phyloP scores from a whole-genome alignment of 2,113 vertebrate genomes.

The Sula dactylatra region DNA sequence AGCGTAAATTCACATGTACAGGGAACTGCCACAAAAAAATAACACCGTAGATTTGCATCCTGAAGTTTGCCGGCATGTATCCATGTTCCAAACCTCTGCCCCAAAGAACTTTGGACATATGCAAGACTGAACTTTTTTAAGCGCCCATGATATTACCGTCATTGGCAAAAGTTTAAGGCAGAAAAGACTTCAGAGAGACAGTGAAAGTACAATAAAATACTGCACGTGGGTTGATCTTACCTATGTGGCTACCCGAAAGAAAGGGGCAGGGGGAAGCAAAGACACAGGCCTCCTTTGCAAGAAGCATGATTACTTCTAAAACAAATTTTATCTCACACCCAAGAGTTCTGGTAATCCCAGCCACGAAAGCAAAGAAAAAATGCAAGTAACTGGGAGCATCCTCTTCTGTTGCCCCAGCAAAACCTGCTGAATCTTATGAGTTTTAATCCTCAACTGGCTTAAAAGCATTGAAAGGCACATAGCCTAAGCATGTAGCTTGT shows the following conservation, averaged over 20 bases:
- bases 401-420: background rate
- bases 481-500: background rate
- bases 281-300: background rate
- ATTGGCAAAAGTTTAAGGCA: background rate
- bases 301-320: background rate
- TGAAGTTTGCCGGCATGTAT: background rate
- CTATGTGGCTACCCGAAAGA: background rate
- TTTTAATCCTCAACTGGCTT: background rate
- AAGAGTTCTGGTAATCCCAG: background rate
- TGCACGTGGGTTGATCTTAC: background rate
- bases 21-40: background rate
- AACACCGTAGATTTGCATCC: background rate
- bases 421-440: background rate
- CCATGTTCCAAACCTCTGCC: background rate
- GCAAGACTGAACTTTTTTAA: background rate
- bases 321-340: background rate
- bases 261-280: background rate
- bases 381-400: background rate
- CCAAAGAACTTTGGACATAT: background rate
- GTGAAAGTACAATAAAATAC: background rate
- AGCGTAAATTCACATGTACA: background rate
- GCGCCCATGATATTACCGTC: too few species aligned
- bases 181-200: background rate
- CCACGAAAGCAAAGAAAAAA: background rate
- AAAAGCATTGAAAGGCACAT: background rate